Evolutionary conservation across 2,888 invertebrate species (phyloP).

Genomic region (Plagodis pulveraria): DNA sequence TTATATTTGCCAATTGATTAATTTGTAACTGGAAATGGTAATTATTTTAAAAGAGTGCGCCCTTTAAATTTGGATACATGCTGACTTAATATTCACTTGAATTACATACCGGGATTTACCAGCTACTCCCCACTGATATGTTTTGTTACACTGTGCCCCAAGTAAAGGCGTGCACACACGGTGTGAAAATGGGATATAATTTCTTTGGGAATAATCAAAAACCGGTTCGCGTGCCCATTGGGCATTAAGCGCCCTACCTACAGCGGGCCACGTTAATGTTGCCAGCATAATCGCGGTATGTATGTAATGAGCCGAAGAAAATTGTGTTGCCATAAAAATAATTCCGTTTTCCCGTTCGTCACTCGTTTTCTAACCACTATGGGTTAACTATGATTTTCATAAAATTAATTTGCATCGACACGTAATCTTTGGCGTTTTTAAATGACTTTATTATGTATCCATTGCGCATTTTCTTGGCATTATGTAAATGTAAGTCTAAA

Average conservation of each 20-base stretch:
- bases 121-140: slow-evolving; percentile 22
- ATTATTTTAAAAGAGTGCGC: too few relatives aligned
- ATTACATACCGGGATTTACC: too few relatives aligned
- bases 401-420: slow-evolving; percentile 35
- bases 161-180: slow-evolving; percentile 64
- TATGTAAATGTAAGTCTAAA: slow-evolving; percentile 31
- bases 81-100: too few relatives aligned
- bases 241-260: slow-evolving; percentile 80
- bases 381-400: slow-evolving; percentile 36
- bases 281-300: slow-evolving; percentile 77
- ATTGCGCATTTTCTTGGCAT: slow-evolving; percentile 28
- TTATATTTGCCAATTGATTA: too few relatives aligned
- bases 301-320: slow-evolving; percentile 84
- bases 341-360: slow-evolving; percentile 72
- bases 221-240: slow-evolving; percentile 80
- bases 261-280: slow-evolving; percentile 78
- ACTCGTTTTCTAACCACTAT: slow-evolving; percentile 56
- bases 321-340: slow-evolving; percentile 85
- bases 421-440: slow-evolving; percentile 34
- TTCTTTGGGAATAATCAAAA: slow-evolving; percentile 82
- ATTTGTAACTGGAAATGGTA: too few relatives aligned
- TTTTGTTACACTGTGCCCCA: slow-evolving; percentile 39
- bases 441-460: slow-evolving; percentile 37
- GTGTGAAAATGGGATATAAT: slow-evolving; percentile 84
- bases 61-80: too few relatives aligned